Conservation (phyloP, 2,113 vertebrate species). For the Rousettus leschenaultii region DNA sequence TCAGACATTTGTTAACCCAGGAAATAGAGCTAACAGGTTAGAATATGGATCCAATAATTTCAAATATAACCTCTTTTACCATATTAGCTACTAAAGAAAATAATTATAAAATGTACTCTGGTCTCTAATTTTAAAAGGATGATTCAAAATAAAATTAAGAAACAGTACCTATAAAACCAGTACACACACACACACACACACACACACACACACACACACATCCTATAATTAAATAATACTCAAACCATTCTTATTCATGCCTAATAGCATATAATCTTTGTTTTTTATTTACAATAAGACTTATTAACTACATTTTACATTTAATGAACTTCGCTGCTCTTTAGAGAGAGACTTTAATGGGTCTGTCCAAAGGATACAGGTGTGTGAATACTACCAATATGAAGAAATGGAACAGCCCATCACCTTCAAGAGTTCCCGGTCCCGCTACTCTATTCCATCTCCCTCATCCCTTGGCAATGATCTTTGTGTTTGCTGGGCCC, state of each 20-base stretch:
- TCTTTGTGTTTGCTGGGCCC: neutral
- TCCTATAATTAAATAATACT: neutral
- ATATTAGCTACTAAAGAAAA: neutral
- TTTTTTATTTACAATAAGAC: neutral
- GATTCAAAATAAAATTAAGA: neutral
- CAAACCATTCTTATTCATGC: neutral
- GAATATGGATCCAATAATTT: neutral
- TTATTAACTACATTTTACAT: neutral
- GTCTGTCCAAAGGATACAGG: neutral
- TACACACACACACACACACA: too few species aligned
- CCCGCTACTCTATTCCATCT: accelerated
- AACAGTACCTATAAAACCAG: neutral
- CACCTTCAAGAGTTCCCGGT: neutral
- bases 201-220: too few species aligned
- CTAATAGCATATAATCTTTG: neutral
- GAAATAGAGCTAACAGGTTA: neutral
- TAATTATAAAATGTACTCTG: neutral
- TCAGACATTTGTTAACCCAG: neutral
- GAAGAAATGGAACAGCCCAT: neutral
- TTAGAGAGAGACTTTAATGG: neutral
- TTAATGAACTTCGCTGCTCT: neutral
- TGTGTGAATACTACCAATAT: neutral
- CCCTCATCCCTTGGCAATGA: too few species aligned
- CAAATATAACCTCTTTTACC: neutral
- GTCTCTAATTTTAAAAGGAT: neutral